Evolutionary conservation across 2,113 vertebrate species (phyloP), one percentile per base, ranked within the genome.

Genomic region (Cyanocitta stelleri): DNA sequence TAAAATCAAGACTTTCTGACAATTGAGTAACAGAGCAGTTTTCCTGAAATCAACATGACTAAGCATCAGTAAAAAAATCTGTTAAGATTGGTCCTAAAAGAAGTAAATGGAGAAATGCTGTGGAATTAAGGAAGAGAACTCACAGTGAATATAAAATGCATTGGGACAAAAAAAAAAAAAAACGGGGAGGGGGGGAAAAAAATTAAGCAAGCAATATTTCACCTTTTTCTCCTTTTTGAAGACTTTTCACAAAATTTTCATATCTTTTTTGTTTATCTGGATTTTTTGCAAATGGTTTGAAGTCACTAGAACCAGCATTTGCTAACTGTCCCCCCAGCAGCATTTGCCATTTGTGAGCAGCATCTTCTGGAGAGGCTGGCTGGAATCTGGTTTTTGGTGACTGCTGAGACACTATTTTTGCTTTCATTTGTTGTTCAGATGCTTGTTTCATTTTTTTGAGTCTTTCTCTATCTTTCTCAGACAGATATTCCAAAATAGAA

Each of bases 221-320:
- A 99, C 99, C 99, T 98, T 96, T 98, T 85, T 98, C 95, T 30
- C 99, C 99, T 88, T 96, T 94, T 26, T 97, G 98, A 63, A 99
- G 97, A 19, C 85, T 96, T 86, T 44, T 95, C 96, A 99, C 96
- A 97, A 99, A 99, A 41, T 94, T 96, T 67, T 99, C 99, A 0
- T 99, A 99, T 94, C 99, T 98, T 10, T 97, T 98, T 97, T 99
- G 99, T 92, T 99, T 99, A 88, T 98, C 98, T 24, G 99, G 98
- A 85, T 98, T 98, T 87, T 97, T 98, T 66, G 98, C 98, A 49
- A 99, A 99, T 6, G 99, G 99, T 88, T 95, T 99, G 97, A 99
- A 99, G 72, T 96, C 97, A 96, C 97, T 98, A 46, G 97, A 95
- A 89, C 85, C 89, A 29, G 94, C 55, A 39, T 89, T 91, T 93